phyloP scores from a whole-genome alignment of 1,140 invertebrate species.

The Penaeus japonicus region DNA sequence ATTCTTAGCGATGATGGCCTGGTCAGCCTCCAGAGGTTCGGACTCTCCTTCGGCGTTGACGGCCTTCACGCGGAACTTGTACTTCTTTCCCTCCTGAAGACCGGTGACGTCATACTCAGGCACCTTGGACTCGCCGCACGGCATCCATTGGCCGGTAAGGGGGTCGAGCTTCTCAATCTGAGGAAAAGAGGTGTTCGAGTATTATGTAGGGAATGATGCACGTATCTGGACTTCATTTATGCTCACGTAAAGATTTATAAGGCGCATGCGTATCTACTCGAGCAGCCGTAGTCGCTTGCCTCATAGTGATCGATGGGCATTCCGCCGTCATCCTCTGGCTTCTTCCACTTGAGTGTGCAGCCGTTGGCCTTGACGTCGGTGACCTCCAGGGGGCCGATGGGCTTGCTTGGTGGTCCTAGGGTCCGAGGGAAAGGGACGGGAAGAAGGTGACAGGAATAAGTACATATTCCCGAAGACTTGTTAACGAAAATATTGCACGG shows the following conservation, averaged over 20 bases:
- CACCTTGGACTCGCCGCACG: constrained; percentile 81
- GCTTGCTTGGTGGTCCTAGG: constrained; percentile 75
- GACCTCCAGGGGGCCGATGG: constrained; percentile 88
- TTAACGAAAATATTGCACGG: no score
- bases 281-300: constrained; percentile 67
- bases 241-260: no score
- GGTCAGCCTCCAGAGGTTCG: constrained; percentile 92
- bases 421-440: background rate
- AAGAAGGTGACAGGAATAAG: background rate
- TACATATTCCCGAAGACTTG: no score
- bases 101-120: constrained; percentile 86
- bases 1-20: constrained; percentile 97
- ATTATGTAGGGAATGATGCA: no score
- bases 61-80: constrained; percentile 98
- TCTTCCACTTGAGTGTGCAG: constrained; percentile 92
- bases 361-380: constrained; percentile 91
- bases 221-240: no score
- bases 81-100: constrained; percentile 92
- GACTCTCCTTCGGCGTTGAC: constrained; percentile 99
- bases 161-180: constrained; percentile 85
- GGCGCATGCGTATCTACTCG: no score
- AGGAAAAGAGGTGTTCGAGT: background rate
- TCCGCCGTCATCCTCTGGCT: constrained; percentile 89
- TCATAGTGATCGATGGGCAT: constrained; percentile 93
- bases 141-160: constrained; percentile 90